These are phyloP conservation scores for Galerucella nymphaeae DNA, from an alignment of 2,888 invertebrate genomes.

Conservation along the genomic window DNA sequence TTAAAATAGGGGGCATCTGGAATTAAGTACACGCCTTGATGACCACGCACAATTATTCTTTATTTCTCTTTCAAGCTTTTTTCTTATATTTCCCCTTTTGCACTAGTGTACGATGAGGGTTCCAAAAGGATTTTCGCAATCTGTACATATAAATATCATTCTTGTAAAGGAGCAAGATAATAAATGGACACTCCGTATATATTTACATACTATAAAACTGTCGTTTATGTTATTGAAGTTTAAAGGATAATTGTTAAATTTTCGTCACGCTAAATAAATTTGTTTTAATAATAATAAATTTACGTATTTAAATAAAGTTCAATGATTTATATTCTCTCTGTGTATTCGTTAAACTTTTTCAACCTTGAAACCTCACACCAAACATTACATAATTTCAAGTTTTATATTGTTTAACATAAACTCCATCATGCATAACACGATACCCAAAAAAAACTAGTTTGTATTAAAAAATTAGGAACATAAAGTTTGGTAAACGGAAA, in stretches of 20 bases:
- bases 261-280: not conserved
- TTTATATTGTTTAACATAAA: not conserved
- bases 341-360: not conserved
- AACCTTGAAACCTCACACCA: slow-evolving; percentile 3
- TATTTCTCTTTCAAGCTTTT: no score
- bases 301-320: not conserved
- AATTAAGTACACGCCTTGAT: no score
- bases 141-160: no score
- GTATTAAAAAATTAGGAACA: no score
- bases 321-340: not conserved
- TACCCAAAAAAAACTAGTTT: not conserved
- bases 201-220: not conserved
- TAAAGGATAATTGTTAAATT: not conserved
- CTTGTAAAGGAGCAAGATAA: no score
- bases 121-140: no score
- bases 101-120: no score
- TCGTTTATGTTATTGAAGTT: not conserved
- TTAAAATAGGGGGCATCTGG: no score
- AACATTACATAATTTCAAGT: not conserved
- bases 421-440: not conserved
- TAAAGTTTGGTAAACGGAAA: no score
- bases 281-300: not conserved
- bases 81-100: no score
- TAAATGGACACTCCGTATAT: not conserved
- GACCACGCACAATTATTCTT: no score